phyloP scores from a whole-genome alignment of 2,797 vertebrate species.

The Falco naumanni region DNA sequence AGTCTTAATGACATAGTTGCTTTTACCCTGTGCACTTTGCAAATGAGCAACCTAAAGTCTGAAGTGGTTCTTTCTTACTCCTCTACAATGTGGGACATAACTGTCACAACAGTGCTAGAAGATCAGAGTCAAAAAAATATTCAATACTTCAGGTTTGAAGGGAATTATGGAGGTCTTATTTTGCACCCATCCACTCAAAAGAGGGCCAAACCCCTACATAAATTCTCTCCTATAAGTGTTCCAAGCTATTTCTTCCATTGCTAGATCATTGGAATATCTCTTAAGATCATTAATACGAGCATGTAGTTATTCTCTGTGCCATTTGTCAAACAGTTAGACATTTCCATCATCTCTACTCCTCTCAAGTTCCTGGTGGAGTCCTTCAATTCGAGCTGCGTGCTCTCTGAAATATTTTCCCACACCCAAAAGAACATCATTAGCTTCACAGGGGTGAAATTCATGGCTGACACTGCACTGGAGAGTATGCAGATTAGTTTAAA shows the following conservation, averaged over 20 bases:
- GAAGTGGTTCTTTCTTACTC: background rate
- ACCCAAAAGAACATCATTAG: background rate
- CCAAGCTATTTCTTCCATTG: background rate
- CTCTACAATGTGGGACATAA: background rate
- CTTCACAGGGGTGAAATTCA: background rate
- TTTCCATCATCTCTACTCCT: background rate
- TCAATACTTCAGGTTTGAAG: background rate
- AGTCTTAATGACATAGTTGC: conserved; percentile 15
- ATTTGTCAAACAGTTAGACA: background rate
- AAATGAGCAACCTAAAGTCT: conserved; percentile 7
- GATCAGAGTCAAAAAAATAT: background rate
- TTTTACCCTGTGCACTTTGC: background rate
- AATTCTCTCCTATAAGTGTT: background rate
- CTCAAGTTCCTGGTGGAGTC: background rate
- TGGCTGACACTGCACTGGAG: background rate
- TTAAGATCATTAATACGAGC: background rate
- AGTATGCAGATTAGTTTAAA: background rate
- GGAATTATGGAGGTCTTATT: background rate
- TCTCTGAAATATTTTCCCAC: background rate
- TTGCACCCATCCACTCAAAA: background rate
- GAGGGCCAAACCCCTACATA: background rate
- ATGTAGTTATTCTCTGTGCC: background rate
- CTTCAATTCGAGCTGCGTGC: background rate
- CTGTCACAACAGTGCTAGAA: background rate
- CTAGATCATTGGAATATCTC: background rate